These are phyloP conservation scores for Epicampocera succincta DNA, from an alignment of 2,888 invertebrate species.

Conservation along the genomic window DNA sequence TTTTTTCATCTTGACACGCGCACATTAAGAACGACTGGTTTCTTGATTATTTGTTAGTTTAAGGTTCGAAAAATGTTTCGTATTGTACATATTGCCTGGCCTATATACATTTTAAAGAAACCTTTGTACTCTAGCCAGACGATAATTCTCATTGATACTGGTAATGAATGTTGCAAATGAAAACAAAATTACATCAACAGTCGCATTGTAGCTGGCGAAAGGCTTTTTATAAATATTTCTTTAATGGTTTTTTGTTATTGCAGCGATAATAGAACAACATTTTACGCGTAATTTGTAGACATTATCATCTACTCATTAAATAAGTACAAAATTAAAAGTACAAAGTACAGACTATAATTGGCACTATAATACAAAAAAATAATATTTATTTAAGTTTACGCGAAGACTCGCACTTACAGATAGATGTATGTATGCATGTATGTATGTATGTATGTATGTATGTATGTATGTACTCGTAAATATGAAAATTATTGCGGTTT, in stretches of 20 bases:
- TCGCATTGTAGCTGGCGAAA: background rate
- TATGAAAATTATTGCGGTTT: too few species aligned
- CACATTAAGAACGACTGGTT: too few species aligned
- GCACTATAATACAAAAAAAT: slow-evolving; percentile 55
- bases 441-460: background rate
- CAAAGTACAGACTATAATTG: slow-evolving; percentile 64
- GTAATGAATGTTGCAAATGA: background rate
- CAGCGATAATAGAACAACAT: slow-evolving; percentile 29
- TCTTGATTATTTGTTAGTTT: too few species aligned
- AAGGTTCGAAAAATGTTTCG: too few species aligned
- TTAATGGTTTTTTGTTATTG: background rate
- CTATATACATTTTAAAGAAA: background rate
- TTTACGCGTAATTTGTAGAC: slow-evolving; percentile 34
- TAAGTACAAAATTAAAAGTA: slow-evolving; percentile 23
- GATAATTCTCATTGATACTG: slow-evolving; percentile 18
- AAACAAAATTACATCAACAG: too few species aligned
- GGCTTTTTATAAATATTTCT: slow-evolving; percentile 1
- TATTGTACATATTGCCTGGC: too few species aligned
- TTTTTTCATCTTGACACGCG: too few species aligned
- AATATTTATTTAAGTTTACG: slow-evolving; percentile 35
- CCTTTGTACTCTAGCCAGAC: slow-evolving; percentile 56
- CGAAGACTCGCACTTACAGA: background rate
- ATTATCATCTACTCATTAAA: slow-evolving; percentile 4
- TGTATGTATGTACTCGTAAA: too few species aligned
- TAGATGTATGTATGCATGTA: too few species aligned